Conservation (phyloP, 2,113 vertebrate genomes). For the Anhinga anhinga region DNA sequence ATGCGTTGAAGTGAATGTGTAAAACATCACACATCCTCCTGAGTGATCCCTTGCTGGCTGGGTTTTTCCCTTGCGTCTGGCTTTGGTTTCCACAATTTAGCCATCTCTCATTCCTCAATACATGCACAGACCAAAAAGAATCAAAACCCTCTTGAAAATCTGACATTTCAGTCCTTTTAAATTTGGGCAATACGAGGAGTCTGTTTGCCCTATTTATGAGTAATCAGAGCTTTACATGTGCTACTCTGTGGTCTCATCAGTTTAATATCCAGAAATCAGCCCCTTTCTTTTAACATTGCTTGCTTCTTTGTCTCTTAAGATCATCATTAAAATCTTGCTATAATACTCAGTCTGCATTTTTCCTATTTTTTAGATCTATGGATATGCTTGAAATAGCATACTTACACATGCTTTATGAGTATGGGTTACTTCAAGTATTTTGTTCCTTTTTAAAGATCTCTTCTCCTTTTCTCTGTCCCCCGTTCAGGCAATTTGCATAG, state of each 20-base stretch:
- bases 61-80: not conserved
- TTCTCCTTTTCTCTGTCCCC: not conserved
- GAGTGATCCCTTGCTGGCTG: not conserved
- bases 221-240: not conserved
- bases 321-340: not conserved
- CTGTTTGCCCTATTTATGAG: not conserved
- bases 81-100: not conserved
- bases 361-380: not conserved
- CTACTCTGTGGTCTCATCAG: not conserved
- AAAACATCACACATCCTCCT: not conserved
- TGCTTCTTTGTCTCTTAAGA: not conserved
- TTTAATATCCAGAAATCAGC: not conserved
- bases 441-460: not conserved
- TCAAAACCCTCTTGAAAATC: not conserved
- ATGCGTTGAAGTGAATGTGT: not conserved
- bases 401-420: not conserved
- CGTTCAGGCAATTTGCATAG: not conserved
- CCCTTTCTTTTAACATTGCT: not conserved
- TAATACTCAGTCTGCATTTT: not conserved
- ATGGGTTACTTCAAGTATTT: not conserved
- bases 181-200: not conserved
- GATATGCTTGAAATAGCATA: not conserved
- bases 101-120: not conserved
- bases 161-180: not conserved
- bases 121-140: not conserved